Evolutionary conservation across 1,140 invertebrate genomes (phyloP).

Genomic region (Eufriesea mexicana): DNA sequence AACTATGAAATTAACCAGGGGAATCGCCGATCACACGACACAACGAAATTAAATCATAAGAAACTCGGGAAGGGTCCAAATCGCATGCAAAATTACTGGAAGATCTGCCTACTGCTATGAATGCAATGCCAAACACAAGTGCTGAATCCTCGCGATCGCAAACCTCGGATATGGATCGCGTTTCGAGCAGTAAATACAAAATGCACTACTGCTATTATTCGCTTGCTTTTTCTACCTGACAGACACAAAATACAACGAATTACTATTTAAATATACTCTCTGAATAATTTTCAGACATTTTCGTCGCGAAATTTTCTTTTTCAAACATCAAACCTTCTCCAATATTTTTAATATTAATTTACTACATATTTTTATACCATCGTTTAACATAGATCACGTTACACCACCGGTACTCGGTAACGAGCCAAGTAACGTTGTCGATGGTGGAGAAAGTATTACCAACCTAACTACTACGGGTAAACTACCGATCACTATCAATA

Average conservation of each 20-base stretch:
- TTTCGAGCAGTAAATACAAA: slow-evolving; percentile 8
- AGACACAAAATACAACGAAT: not conserved
- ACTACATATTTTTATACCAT: not conserved
- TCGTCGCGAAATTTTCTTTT: not conserved
- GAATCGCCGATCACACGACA: not conserved
- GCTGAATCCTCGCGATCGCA: slow-evolving; percentile 8
- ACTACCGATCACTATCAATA: not conserved
- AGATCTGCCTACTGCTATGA: slow-evolving; percentile 1
- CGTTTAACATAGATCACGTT: not conserved
- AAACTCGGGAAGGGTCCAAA: not conserved
- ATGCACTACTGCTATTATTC: not conserved
- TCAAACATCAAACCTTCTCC: not conserved
- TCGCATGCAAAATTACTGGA: slow-evolving; percentile 31
- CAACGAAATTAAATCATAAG: not conserved
- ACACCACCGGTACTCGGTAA: not conserved
- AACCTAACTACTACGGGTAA: not conserved
- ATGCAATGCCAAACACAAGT: slow-evolving; percentile 43
- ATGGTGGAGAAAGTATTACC: not conserved
- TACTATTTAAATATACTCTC: too few species aligned
- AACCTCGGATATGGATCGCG: slow-evolving; percentile 4
- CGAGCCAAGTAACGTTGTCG: not conserved
- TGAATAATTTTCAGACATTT: not conserved
- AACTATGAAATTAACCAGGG: not conserved
- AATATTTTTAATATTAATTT: not conserved
- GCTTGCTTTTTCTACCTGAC: not conserved